Base-by-base conservation (phyloP, 2,888 invertebrate genomes). In the Eupithecia centaureata region DNA sequence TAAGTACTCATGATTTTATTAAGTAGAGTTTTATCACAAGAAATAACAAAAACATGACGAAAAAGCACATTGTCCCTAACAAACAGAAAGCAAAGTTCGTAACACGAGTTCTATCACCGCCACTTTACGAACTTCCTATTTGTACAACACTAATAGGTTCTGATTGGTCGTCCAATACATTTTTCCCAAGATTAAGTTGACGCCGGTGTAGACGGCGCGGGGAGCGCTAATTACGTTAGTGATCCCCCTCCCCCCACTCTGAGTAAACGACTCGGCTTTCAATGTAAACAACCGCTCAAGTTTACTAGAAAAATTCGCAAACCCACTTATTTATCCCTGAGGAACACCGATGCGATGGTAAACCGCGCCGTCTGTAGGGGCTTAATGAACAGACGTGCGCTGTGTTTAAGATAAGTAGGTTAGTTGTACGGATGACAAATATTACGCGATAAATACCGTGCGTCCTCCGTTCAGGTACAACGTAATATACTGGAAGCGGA, bases 211-310 rank as follows among this genome's bases (percentile, higher is more conserved):
- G 83, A 80, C 79, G 82, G 78, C 80, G 82, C 84, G 79, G 85
- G 85, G 85, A 86, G 84, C 74, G 81, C 88, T 91, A 91, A 92
- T 92, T 91, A 90, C 83, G 86, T 92, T 89, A 90, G 88, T 85
- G 86, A 86, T 85, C 83, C 84, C 79, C 80, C 78, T 74, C 75
- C 76, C 74, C 73, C 78, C 81, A 79, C 83, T 84, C 79, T 67
- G 89, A 90, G 88, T 86, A 90, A 91, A 92, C 92, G 87, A 88
- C 87, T 89, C 88, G 83, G 85, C 87, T 91, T 90, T 87, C 90
- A 85, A 80, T 86, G 88, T 88, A 92, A 91, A 92, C 91, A 92
- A 88, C 81, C 84, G 85, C 86, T 89, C 87, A 86, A 91, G 86
- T 89, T 89, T 86, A 87, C 85, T 82, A 83, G 87, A 87, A 90